Evolutionary conservation across 2,797 vertebrate genomes (phyloP).

Genomic region (Uromys caudimaculatus): DNA sequence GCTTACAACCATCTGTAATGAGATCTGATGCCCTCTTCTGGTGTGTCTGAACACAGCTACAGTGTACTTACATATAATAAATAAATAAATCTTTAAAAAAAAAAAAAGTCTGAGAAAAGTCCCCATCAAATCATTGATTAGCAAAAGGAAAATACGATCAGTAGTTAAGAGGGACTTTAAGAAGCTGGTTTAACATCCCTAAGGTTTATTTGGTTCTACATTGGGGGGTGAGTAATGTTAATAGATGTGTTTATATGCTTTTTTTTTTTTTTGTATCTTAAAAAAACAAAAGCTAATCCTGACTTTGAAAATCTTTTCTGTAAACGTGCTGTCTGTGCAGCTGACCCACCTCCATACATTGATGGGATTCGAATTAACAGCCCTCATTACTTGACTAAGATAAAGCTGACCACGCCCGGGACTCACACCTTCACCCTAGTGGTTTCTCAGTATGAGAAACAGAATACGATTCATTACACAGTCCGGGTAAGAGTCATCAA

Average conservation of each 20-base stretch:
- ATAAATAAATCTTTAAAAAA: no score
- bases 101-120: not conserved
- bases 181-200: not conserved
- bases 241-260: constrained; percentile 17
- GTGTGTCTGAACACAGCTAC: no score
- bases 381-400: constrained; percentile 98
- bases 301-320: constrained; percentile 58
- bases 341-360: constrained; percentile 96
- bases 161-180: constrained; percentile 8
- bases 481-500: constrained; percentile 90
- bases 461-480: constrained; percentile 99
- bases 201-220: not conserved
- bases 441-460: constrained; percentile 99
- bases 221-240: not conserved
- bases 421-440: constrained; percentile 96
- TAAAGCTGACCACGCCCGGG: constrained; percentile 94
- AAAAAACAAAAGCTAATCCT: not conserved
- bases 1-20: no score
- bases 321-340: constrained; percentile 85
- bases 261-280: constrained; percentile 24
- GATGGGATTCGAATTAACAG: constrained; percentile 99
- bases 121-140: not conserved
- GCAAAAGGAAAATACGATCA: not conserved
- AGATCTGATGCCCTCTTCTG: no score
- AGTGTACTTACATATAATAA: no score